These are phyloP conservation scores for Malthinus flaveolus DNA, from an alignment of 2,888 invertebrate genomes.

Conservation along the genomic window DNA sequence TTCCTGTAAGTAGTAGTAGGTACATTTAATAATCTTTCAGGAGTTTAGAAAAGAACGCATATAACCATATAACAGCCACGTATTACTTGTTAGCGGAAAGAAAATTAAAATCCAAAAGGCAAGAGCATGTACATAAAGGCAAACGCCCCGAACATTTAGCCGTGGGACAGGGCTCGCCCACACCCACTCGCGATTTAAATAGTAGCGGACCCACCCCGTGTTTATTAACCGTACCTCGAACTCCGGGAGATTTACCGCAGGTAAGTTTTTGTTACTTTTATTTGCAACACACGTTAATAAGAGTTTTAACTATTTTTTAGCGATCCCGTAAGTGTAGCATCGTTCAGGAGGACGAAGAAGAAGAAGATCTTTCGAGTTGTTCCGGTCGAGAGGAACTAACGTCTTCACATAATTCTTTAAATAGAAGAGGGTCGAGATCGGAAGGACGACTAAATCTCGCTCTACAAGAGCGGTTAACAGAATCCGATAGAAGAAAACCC, in stretches of 20 bases:
- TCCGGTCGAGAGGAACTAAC: constrained; percentile 62
- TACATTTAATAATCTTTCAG: constrained; percentile 58
- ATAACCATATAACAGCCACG: constrained; percentile 98
- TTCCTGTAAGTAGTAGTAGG: constrained; percentile 10
- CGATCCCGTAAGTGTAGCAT: constrained; percentile 87
- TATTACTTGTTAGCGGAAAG: constrained; percentile 96
- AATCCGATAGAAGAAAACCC: constrained; percentile 59
- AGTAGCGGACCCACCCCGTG: constrained; percentile 46
- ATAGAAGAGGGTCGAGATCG: constrained; percentile 75
- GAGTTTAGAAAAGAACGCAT: constrained; percentile 92
- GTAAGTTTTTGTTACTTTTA: constrained; percentile 47
- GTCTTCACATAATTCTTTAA: constrained; percentile 57
- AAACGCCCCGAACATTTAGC: constrained; percentile 52
- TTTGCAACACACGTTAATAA: neutral
- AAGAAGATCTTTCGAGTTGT: constrained; percentile 71
- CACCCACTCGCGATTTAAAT: constrained; percentile 43
- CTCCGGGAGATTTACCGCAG: constrained; percentile 70
- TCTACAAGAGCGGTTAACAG: constrained; percentile 65
- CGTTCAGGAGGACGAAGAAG: constrained; percentile 90
- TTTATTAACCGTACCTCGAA: constrained; percentile 65
- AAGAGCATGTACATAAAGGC: constrained; percentile 60
- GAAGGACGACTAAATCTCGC: constrained; percentile 77
- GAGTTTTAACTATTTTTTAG: constrained; percentile 48
- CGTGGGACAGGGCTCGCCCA: constrained; percentile 46
- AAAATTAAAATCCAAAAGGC: constrained; percentile 79